Conservation (phyloP, 2,888 invertebrate species). For the Drosophila tanythrix region DNA sequence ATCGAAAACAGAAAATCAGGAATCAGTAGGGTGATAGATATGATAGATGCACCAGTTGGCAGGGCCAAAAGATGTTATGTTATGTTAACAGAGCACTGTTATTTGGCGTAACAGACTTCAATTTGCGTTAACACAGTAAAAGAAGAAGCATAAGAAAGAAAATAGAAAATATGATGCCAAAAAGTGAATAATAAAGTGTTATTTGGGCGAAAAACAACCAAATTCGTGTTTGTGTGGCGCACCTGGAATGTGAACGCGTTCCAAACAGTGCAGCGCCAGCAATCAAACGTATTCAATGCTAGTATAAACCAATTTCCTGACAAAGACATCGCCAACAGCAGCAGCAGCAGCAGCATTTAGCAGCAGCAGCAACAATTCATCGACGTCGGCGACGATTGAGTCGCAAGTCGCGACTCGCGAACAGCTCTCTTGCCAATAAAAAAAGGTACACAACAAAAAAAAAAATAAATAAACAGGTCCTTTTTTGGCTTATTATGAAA, state of each 20-base stretch:
- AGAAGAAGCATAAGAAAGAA: constrained; percentile 62
- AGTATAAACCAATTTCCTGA: constrained; percentile 33
- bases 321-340: constrained; percentile 47
- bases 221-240: constrained; percentile 43
- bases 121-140: constrained; percentile 37
- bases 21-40: constrained; percentile 5
- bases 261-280: constrained; percentile 34
- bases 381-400: constrained; percentile 29
- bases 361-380: constrained; percentile 43
- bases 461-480: constrained; percentile 10
- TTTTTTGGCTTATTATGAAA: constrained; percentile 28
- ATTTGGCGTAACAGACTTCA: constrained; percentile 27
- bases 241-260: constrained; percentile 49
- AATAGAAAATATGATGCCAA: constrained; percentile 71
- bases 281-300: constrained; percentile 28
- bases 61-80: constrained; percentile 30
- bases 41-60: constrained; percentile 32
- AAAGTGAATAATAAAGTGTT: constrained; percentile 64
- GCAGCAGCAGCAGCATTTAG: constrained; percentile 23
- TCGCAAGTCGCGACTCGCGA: constrained; percentile 46
- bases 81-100: constrained; percentile 25
- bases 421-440: constrained; percentile 30
- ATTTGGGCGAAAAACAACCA: constrained; percentile 37
- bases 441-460: constrained; percentile 63
- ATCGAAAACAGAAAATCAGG: constrained; percentile 13